Conservation (phyloP, 1,140 invertebrate species). For the Nomia melanderi region DNA sequence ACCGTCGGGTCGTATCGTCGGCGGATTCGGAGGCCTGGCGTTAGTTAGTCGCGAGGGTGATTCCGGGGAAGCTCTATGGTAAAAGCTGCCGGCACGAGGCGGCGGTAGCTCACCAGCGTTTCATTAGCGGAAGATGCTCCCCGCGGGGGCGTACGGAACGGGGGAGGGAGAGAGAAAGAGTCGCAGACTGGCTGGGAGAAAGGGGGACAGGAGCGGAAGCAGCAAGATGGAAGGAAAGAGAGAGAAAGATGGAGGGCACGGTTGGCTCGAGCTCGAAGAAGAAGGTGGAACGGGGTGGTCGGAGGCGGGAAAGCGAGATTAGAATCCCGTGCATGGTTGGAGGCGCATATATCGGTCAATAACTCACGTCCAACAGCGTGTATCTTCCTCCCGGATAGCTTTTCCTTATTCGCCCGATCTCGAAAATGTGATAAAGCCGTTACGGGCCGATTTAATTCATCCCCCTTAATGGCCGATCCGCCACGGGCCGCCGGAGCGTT, state of each 20-base stretch:
- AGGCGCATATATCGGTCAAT: conserved; percentile 70
- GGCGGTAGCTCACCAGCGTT: conserved; percentile 80
- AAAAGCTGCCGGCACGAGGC: conserved; percentile 77
- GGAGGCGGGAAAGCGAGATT: conserved; percentile 76
- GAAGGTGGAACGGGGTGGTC: conserved; percentile 60
- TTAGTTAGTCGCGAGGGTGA: conserved; percentile 75
- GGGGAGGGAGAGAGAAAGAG: conserved; percentile 28
- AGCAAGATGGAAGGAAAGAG: conserved; percentile 27
- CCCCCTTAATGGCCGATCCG: neutral
- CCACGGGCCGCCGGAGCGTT: neutral
- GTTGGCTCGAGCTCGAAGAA: conserved; percentile 64
- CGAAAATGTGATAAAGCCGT: conserved; percentile 44
- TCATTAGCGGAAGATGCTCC: conserved; percentile 81
- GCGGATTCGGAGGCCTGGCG: conserved; percentile 47
- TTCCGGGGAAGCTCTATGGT: conserved; percentile 56
- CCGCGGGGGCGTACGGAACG: conserved; percentile 67
- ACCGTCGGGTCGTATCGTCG: conserved; percentile 26
- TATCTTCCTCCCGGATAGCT: conserved; percentile 52
- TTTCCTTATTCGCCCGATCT: conserved; percentile 38
- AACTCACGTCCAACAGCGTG: conserved; percentile 58
- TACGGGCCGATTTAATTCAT: conserved; percentile 26
- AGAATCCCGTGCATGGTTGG: conserved; percentile 76
- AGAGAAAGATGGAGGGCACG: conserved; percentile 28
- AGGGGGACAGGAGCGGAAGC: conserved; percentile 44
- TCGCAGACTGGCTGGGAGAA: neutral